phyloP scores from a whole-genome alignment of 2,113 vertebrate species.

The Charadrius vociferus region DNA sequence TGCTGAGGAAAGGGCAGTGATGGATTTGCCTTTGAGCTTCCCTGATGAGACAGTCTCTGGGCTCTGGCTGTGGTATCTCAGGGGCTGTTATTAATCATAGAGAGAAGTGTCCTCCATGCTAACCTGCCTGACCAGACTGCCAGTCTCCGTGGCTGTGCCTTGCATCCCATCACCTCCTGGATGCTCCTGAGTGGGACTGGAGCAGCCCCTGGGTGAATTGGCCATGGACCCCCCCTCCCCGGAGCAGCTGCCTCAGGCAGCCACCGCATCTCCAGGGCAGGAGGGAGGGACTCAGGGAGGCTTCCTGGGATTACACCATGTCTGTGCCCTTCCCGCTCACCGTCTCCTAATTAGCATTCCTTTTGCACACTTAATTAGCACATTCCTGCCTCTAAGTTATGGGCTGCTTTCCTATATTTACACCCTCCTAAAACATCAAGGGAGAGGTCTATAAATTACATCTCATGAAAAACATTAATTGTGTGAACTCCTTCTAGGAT shows the following conservation, averaged over 20 bases:
- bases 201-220: fast-evolving
- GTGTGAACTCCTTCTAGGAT: background rate
- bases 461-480: background rate
- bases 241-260: background rate
- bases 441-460: conserved; percentile 23
- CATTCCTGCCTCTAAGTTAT: conserved; percentile 22
- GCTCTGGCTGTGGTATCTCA: background rate
- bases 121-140: background rate
- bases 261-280: background rate
- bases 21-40: background rate
- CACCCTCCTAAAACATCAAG: conserved; percentile 29
- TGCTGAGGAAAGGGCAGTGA: background rate
- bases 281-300: background rate
- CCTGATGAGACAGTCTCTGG: background rate
- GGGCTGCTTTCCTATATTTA: conserved; percentile 23
- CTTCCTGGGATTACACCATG: background rate
- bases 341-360: background rate
- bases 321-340: background rate
- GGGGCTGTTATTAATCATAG: background rate
- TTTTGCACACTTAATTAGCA: conserved; percentile 40
- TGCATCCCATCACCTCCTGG: background rate
- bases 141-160: fast-evolving
- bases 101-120: background rate
- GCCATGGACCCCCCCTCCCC: background rate
- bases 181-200: background rate